Conservation (phyloP, 2,888 invertebrate genomes). For the Lordiphosa andalusiaca region DNA sequence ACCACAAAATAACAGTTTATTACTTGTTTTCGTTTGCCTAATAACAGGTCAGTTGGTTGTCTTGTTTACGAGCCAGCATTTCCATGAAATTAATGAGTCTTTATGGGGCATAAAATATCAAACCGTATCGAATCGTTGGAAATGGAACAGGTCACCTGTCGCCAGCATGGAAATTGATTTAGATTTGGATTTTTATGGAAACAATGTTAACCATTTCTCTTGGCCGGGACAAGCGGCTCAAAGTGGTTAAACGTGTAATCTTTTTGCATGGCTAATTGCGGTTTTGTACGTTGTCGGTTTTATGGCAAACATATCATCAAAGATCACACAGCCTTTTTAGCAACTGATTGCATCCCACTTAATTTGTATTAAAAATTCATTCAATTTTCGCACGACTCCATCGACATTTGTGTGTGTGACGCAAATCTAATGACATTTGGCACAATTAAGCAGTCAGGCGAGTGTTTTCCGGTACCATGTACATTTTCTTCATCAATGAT, state of each 20-base stretch:
- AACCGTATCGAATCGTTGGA: slow-evolving; percentile 19
- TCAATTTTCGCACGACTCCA: too few relatives aligned
- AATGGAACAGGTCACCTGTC: slow-evolving; percentile 5
- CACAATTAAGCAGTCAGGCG: slow-evolving; percentile 42
- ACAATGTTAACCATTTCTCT: too few relatives aligned
- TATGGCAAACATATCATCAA: too few relatives aligned
- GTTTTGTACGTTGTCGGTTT: too few relatives aligned
- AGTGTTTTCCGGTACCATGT: slow-evolving; percentile 43
- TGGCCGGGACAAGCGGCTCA: too few relatives aligned
- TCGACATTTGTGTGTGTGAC: slow-evolving; percentile 26
- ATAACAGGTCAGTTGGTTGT: slow-evolving; percentile 17
- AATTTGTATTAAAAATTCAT: too few relatives aligned
- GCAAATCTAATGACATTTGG: slow-evolving; percentile 48
- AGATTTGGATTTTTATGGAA: too few relatives aligned
- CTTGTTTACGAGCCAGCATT: slow-evolving; percentile 30
- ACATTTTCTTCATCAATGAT: slow-evolving; percentile 74
- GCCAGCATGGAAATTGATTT: too few relatives aligned
- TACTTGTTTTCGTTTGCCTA: slow-evolving; percentile 4
- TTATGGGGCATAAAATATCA: slow-evolving; percentile 41
- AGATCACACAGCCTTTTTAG: too few relatives aligned
- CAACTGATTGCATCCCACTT: too few relatives aligned
- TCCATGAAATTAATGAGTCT: slow-evolving; percentile 47
- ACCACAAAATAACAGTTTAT: slow-evolving; percentile 1
- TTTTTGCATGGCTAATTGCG: too few relatives aligned
- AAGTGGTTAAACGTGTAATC: too few relatives aligned